Conservation (phyloP, 1,140 invertebrate genomes). For the Drosophila teissieri region DNA sequence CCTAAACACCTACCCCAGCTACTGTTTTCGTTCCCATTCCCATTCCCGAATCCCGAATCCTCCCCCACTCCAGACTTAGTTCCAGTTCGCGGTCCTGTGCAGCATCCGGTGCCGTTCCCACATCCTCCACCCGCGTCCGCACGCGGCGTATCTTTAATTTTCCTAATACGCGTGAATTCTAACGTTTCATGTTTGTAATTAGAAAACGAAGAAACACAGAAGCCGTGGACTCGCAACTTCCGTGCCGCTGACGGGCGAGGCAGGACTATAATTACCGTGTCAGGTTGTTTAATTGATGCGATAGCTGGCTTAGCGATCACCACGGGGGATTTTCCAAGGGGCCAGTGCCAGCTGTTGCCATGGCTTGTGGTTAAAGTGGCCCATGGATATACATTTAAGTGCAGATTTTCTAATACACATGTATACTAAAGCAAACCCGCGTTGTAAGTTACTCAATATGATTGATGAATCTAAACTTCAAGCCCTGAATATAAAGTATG, state of each 20-base stretch:
- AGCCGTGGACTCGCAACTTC: conserved; percentile 18
- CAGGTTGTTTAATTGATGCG: conserved; percentile 74
- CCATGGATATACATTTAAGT: background rate
- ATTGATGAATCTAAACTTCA: no score
- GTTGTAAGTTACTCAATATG: background rate
- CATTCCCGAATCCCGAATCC: no score
- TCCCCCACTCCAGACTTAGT: background rate
- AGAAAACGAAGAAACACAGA: conserved; percentile 49
- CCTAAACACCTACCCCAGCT: conserved; percentile 25
- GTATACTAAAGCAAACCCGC: background rate
- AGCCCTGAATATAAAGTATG: no score
- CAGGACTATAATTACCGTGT: conserved; percentile 67
- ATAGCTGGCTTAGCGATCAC: conserved; percentile 27
- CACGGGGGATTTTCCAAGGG: conserved; percentile 14
- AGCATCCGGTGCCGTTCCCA: conserved; percentile 77
- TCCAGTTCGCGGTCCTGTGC: conserved; percentile 37
- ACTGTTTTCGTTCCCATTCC: conserved; percentile 25
- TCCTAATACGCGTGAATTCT: conserved; percentile 81
- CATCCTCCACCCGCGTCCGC: conserved; percentile 42
- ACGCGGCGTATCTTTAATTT: conserved; percentile 76
- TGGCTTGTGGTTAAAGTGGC: conserved; percentile 22
- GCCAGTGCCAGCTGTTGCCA: conserved; percentile 46
- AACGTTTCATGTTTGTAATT: conserved; percentile 81
- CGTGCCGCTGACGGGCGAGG: conserved; percentile 47
- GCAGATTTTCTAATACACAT: background rate